Evolutionary conservation across 2,888 invertebrate genomes (phyloP).

Genomic region (Drosophila pseudotakahashii): DNA sequence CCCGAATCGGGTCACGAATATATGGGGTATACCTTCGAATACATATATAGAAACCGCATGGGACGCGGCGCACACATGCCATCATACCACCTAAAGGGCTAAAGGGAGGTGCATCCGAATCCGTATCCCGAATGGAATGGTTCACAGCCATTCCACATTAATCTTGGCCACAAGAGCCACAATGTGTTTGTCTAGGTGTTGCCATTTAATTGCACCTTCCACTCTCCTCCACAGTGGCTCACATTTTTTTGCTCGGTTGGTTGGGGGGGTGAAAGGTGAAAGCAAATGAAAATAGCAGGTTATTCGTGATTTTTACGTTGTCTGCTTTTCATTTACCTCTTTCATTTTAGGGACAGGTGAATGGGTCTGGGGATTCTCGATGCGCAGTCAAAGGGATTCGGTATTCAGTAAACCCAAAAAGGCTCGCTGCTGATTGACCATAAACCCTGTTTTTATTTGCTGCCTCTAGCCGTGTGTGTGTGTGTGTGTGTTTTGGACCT

Average conservation of each 20-base stretch:
- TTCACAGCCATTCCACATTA: slow-evolving; percentile 40
- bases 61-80: slow-evolving; percentile 17
- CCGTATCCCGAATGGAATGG: slow-evolving; percentile 2
- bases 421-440: slow-evolving; percentile 70
- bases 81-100: neutral
- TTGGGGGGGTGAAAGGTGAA: neutral
- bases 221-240: neutral
- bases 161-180: slow-evolving; percentile 63
- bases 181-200: slow-evolving; percentile 65
- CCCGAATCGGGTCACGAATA: slow-evolving; percentile 65
- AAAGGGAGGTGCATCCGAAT: slow-evolving; percentile 50
- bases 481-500: neutral
- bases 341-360: slow-evolving; percentile 52
- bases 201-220: slow-evolving; percentile 61
- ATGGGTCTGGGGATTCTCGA: slow-evolving; percentile 59
- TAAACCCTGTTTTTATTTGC: slow-evolving; percentile 56
- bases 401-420: slow-evolving; percentile 58
- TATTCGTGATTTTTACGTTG: slow-evolving; percentile 71
- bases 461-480: neutral
- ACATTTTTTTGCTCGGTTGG: neutral
- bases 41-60: slow-evolving; percentile 24
- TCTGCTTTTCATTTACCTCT: slow-evolving; percentile 52
- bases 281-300: slow-evolving; percentile 53
- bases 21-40: slow-evolving; percentile 16
- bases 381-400: slow-evolving; percentile 66